A percentile compares a stretch with the other conserved stretches of the same genome.
Conservation (phyloP, 1,140 invertebrate genomes). For the Eueides isabella region DNA sequence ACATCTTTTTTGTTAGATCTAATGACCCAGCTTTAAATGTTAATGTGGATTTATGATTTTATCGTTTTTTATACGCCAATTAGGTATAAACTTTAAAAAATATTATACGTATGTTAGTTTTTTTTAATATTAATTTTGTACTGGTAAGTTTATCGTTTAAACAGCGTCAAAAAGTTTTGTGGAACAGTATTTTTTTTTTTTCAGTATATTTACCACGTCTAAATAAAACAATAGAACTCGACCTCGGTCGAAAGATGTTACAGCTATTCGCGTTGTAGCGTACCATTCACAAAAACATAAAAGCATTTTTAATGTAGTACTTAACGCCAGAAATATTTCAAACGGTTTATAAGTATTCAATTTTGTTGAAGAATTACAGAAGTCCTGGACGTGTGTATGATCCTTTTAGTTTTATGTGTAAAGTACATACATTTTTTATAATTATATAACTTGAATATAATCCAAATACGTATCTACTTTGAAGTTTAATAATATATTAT, state of each 20-base stretch:
- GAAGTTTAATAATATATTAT: too few relatives aligned
- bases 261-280: conserved; percentile 29
- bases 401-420: not conserved
- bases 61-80: not conserved
- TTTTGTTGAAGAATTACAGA: not conserved
- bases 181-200: not conserved
- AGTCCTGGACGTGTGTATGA: not conserved
- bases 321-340: conserved; percentile 17
- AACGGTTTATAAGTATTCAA: conserved; percentile 2
- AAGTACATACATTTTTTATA: not conserved
- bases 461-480: not conserved
- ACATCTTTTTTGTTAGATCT: conserved; percentile 3
- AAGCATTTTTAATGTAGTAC: conserved; percentile 33
- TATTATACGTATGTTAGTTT: not conserved
- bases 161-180: not conserved
- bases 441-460: not conserved
- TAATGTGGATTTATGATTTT: conserved; percentile 10
- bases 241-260: conserved; percentile 31
- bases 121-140: not conserved
- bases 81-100: not conserved
- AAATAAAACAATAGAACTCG: conserved; percentile 36
- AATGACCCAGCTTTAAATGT: conserved; percentile 1
- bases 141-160: not conserved
- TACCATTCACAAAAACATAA: conserved; percentile 36
- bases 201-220: conserved; percentile 19